These are phyloP conservation scores for Hyles vespertilio DNA, from an alignment of 1,140 invertebrate genomes.

Conservation along the genomic window DNA sequence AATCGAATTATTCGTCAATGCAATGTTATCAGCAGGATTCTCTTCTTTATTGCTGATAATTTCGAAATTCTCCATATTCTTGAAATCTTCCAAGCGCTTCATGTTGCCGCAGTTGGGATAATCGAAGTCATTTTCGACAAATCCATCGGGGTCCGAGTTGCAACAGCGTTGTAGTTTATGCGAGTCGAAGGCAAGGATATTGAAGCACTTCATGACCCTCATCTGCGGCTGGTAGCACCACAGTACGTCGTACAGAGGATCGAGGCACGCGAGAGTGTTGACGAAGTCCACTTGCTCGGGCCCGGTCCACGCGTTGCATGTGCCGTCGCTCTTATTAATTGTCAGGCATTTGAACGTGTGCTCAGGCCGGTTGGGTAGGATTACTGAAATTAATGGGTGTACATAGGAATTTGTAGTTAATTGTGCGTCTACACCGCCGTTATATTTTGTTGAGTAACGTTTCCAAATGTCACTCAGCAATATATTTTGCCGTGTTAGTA, in stretches of 20 bases:
- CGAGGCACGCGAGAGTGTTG: conserved; percentile 86
- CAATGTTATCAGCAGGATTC: conserved; percentile 37
- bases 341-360: conserved; percentile 87
- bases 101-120: conserved; percentile 60
- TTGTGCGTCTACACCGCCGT: too few relatives aligned
- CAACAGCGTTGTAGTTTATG: conserved; percentile 56
- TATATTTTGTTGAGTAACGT: too few relatives aligned
- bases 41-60: conserved; percentile 42
- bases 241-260: conserved; percentile 91
- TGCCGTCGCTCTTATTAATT: conserved; percentile 90
- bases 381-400: conserved; percentile 74
- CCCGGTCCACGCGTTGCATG: conserved; percentile 87
- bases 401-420: too few relatives aligned
- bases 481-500: too few relatives aligned
- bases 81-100: conserved; percentile 61
- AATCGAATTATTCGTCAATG: conserved; percentile 73
- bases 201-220: conserved; percentile 87
- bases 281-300: conserved; percentile 87
- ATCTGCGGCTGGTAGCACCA: conserved; percentile 87
- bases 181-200: conserved; percentile 81
- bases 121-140: conserved; percentile 42
- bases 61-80: conserved; percentile 54
- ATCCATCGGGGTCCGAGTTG: conserved; percentile 45
- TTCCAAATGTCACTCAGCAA: too few relatives aligned
- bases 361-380: conserved; percentile 82